Evolutionary conservation across 2,797 vertebrate genomes (phyloP).

Genomic region (Numenius phaeopus): DNA sequence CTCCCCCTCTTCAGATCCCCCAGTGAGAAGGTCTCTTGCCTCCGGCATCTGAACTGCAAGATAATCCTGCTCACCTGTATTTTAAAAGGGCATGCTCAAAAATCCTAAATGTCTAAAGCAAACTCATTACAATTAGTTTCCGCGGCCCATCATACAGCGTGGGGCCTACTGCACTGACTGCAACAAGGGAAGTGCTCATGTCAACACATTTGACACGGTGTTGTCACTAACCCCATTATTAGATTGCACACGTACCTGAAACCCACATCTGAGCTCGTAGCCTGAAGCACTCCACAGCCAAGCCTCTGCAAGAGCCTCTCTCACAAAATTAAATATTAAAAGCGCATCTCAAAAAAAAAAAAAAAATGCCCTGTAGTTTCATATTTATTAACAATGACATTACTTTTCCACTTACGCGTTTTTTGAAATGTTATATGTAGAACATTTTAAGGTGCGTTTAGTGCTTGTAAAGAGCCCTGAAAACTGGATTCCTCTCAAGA

Average conservation of each 20-base stretch:
- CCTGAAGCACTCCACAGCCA: conserved; percentile 40
- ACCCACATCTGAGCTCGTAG: conserved; percentile 45
- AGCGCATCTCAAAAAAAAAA: neutral
- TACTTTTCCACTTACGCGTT: neutral
- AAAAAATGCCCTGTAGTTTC: conserved; percentile 20
- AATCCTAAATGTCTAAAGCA: neutral
- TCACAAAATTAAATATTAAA: conserved; percentile 51
- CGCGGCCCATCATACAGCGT: neutral
- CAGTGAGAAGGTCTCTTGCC: conserved; percentile 8
- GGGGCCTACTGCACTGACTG: neutral
- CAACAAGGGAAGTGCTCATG: neutral
- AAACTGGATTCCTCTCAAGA: neutral
- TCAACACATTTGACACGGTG: neutral
- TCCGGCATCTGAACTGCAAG: conserved; percentile 12
- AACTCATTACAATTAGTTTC: neutral
- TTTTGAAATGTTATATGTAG: conserved; percentile 12
- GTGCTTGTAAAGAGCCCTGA: neutral
- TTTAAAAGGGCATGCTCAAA: neutral
- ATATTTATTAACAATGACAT: neutral
- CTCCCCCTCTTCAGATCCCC: conserved; percentile 38
- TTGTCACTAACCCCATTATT: conserved; percentile 53
- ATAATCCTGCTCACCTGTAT: conserved; percentile 58
- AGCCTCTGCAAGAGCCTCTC: conserved; percentile 40
- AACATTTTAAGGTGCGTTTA: neutral
- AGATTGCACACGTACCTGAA: conserved; percentile 29